A percentile compares a stretch with the other conserved stretches of the same genome.
These are phyloP conservation scores for Melospiza melodia DNA, from an alignment of 2,113 vertebrate genomes.

Conservation along the genomic window DNA sequence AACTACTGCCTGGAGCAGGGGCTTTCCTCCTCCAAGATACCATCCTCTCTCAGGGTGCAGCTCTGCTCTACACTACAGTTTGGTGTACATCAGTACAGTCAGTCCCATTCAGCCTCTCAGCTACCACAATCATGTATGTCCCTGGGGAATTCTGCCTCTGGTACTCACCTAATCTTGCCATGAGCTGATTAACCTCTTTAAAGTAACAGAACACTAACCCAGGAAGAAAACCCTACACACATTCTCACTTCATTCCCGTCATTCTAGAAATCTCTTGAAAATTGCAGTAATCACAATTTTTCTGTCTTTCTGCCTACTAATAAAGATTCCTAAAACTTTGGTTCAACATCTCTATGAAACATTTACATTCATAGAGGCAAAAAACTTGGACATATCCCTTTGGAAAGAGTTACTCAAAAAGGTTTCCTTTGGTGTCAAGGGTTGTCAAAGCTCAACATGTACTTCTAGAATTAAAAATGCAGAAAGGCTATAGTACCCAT, in stretches of 20 bases:
- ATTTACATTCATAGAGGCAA: neutral
- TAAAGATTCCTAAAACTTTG: neutral
- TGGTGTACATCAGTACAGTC: rapidly evolving
- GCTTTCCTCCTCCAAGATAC: neutral
- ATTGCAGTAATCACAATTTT: neutral
- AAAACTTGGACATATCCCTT: neutral
- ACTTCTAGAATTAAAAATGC: neutral
- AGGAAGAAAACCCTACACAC: neutral
- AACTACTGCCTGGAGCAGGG: neutral
- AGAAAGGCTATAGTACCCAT: neutral
- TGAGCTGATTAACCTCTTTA: neutral
- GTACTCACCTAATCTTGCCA: neutral
- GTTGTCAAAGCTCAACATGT: neutral
- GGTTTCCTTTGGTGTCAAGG: neutral
- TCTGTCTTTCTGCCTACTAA: neutral
- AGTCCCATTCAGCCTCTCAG: neutral
- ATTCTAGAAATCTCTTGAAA: neutral
- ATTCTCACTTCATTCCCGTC: neutral
- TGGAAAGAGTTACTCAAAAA: neutral
- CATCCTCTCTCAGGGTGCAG: neutral
- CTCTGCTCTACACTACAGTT: neutral
- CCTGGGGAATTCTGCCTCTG: neutral
- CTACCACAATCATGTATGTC: rapidly evolving
- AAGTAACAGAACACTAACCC: neutral
- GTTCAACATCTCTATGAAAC: neutral